Base-by-base conservation (phyloP, 2,113 vertebrate species). In the Lepus timidus region DNA sequence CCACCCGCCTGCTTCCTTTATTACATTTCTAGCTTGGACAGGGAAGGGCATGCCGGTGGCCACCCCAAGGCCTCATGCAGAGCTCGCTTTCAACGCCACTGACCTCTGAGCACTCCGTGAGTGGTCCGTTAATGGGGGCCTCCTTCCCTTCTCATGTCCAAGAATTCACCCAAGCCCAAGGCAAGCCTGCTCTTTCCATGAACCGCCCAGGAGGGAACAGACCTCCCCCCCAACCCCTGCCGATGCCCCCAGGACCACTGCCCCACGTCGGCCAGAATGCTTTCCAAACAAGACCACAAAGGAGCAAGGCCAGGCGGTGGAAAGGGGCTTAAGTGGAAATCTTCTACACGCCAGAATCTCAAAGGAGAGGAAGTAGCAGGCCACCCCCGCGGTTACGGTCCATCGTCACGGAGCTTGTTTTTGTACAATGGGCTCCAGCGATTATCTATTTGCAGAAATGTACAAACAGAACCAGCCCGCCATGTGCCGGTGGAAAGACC, bases 321-420 rank as follows among this genome's bases (percentile, higher is more conserved):
- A 36, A 36, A 36, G 36, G 36, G 36, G 36, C 36, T 36, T 36
- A 36, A 36, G 36, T 36, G 36, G 36, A 36, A 36, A 65, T 79
- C 86, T 91, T 81, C 88, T 65, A 86, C 49, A 85, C n/a, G 22
- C 23, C 51, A 22, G 19, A 10, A 22, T 85, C 82, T 97, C 90
- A 88, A 93, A 95, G 79, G 91, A 83, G 64, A 96, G 97, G 97
- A 95, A 97, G 79, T 78, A 4, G 51, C 27, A 4, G 36, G 36
- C 33, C 51, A 2, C 36, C 68, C 64, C 70, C 22, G 13, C 0
- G 36, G 58, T 88, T 64, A 61, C 0, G 1, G 88, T 92, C 62
- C 82, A 2, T 92, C 85, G 2, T 65, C 4, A 23, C 23, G 49
- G 33, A 74, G 86, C 44, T 67, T 3, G 22, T 85, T 90, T 88